Conservation (phyloP, 2,797 vertebrate genomes). For the Fratercula arctica region DNA sequence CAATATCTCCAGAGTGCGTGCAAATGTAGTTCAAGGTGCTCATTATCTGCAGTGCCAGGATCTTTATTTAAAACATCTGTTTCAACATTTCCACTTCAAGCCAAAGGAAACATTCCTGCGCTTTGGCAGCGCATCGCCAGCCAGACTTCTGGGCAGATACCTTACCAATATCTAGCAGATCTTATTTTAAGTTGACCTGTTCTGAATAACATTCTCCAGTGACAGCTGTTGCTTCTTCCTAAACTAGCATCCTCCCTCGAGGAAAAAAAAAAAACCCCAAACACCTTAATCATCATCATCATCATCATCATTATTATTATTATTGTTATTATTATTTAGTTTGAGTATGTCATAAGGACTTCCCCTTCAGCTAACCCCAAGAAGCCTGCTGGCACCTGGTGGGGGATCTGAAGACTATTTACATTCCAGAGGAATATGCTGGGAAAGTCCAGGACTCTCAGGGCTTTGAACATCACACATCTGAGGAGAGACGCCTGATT, state of each 20-base stretch:
- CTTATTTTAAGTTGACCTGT: not conserved
- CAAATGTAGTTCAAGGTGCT: accelerated
- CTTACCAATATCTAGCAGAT: not conserved
- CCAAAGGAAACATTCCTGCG: not conserved
- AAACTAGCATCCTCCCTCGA: not conserved
- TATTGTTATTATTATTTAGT: not conserved
- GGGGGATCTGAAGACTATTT: constrained; percentile 68
- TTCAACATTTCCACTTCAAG: not conserved
- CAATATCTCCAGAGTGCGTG: not conserved
- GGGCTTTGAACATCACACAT: constrained; percentile 64
- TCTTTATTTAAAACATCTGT: not conserved
- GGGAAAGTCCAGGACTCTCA: constrained; percentile 76
- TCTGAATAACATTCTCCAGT: not conserved
- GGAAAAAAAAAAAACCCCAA: not conserved
- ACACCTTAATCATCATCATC: not conserved
- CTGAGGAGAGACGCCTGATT: constrained; percentile 28
- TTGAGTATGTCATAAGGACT: not conserved
- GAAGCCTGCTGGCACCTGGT: constrained; percentile 64
- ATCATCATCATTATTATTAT: not conserved
- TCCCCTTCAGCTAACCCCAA: constrained; percentile 52
- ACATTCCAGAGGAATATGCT: constrained; percentile 76
- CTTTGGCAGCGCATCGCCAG: not conserved
- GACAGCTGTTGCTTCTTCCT: not conserved
- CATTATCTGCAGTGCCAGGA: not conserved
- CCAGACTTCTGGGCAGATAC: not conserved